Evolutionary conservation across 1,140 invertebrate species (phyloP).

Genomic region (Drepana arcuata): DNA sequence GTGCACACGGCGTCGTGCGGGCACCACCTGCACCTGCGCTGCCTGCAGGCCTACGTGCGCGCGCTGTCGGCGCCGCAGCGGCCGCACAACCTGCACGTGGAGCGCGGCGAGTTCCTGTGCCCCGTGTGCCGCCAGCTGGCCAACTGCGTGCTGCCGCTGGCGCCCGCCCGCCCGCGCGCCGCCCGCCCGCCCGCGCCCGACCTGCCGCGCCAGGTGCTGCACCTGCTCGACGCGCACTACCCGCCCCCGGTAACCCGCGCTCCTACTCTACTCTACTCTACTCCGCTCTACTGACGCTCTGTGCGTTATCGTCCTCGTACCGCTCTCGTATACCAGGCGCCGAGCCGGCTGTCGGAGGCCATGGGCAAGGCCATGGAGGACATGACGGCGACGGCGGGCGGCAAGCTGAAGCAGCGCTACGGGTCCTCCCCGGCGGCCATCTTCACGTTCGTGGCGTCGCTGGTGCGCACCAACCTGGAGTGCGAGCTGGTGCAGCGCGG

Average conservation of each 20-base stretch:
- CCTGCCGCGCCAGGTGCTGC: conserved; percentile 34
- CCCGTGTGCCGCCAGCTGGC: conserved; percentile 94
- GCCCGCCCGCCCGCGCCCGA: conserved; percentile 73
- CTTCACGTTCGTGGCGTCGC: conserved; percentile 91
- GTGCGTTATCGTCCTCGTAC: conserved; percentile 52
- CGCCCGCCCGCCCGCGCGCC: conserved; percentile 82
- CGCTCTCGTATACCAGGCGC: conserved; percentile 44
- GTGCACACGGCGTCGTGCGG: conserved; percentile 97
- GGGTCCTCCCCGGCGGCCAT: conserved; percentile 81
- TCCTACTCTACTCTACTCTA: conserved; percentile 42
- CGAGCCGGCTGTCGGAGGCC: conserved; percentile 81
- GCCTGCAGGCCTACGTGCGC: conserved; percentile 89
- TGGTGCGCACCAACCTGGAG: conserved; percentile 94
- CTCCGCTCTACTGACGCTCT: conserved; percentile 77
- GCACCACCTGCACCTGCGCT: conserved; percentile 95
- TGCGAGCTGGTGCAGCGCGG: conserved; percentile 91
- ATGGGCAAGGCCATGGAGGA: conserved; percentile 95
- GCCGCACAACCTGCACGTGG: conserved; percentile 80
- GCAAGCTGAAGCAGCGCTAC: conserved; percentile 71
- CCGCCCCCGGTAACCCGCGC: conserved; percentile 8
- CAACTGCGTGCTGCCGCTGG: conserved; percentile 92
- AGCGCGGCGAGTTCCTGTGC: conserved; percentile 93
- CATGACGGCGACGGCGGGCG: conserved; percentile 83
- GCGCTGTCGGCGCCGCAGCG: conserved; percentile 84
- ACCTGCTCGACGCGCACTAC: conserved; percentile 9